Conservation (phyloP, 1,140 invertebrate species). For the Calosoma granatense region DNA sequence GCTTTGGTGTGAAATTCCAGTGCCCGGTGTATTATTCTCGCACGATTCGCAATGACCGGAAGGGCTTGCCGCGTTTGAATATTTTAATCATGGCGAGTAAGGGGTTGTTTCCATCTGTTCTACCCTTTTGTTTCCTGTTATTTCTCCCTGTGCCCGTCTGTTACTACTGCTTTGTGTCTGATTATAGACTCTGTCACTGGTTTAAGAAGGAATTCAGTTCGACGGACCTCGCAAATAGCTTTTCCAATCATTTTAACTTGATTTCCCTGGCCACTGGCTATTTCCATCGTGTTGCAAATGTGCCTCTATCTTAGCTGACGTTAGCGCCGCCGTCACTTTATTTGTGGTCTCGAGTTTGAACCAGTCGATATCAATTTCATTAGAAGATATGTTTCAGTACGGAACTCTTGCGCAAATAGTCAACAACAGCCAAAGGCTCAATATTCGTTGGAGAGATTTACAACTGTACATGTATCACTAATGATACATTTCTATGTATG, state of each 20-base stretch:
- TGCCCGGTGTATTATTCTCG: background rate
- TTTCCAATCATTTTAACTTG: conserved; percentile 9
- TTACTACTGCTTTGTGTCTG: background rate
- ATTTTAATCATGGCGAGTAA: background rate
- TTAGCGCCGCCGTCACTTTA: too few relatives aligned
- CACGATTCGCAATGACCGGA: background rate
- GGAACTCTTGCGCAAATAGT: too few relatives aligned
- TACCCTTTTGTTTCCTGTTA: background rate
- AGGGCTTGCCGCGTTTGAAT: background rate
- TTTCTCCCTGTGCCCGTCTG: background rate
- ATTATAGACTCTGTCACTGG: background rate
- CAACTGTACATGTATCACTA: too few relatives aligned
- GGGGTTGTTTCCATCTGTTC: background rate
- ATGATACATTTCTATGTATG: too few relatives aligned
- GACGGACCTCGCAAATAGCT: background rate
- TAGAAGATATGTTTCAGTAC: too few relatives aligned
- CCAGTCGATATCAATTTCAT: too few relatives aligned
- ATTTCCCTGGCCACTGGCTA: conserved; percentile 5
- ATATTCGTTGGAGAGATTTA: too few relatives aligned
- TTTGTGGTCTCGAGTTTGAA: too few relatives aligned
- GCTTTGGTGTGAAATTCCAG: background rate
- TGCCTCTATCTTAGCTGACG: background rate
- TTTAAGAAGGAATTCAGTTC: background rate
- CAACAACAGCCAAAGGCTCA: too few relatives aligned
- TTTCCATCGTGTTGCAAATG: background rate